These are phyloP conservation scores for Dipus sagitta DNA, from an alignment of 2,797 vertebrate genomes.

Conservation along the genomic window DNA sequence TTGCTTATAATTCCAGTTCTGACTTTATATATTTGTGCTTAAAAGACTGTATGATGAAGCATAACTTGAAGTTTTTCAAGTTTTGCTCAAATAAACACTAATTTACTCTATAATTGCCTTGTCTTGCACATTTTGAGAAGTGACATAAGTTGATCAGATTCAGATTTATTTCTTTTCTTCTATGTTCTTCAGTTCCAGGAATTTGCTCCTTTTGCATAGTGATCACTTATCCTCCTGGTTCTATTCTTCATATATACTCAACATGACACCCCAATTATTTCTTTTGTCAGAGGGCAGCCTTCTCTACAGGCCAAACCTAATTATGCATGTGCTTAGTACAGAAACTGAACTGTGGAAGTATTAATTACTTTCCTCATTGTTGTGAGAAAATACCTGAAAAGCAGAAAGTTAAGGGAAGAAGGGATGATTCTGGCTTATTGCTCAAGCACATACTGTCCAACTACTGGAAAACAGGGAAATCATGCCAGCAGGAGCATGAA, in stretches of 20 bases:
- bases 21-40: slow-evolving; percentile 8
- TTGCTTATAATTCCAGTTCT: slow-evolving; percentile 46
- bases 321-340: slow-evolving; percentile 88
- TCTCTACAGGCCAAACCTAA: slow-evolving; percentile 86
- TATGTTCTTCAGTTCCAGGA: slow-evolving; percentile 33
- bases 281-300: slow-evolving; percentile 2
- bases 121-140: slow-evolving; percentile 59
- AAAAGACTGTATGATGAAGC: slow-evolving; percentile 39
- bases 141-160: slow-evolving; percentile 51
- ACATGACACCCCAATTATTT: background rate
- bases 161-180: slow-evolving; percentile 49
- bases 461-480: too few species aligned
- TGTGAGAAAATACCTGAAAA: too few species aligned
- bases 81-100: slow-evolving; percentile 24
- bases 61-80: background rate
- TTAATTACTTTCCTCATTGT: too few species aligned
- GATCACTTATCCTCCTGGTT: slow-evolving; percentile 14
- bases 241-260: slow-evolving; percentile 81
- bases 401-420: too few species aligned
- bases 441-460: too few species aligned
- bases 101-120: slow-evolving; percentile 52
- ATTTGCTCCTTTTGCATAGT: slow-evolving; percentile 35
- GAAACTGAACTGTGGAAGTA: slow-evolving; percentile 76
- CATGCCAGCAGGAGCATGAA: too few species aligned
- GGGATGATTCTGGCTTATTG: too few species aligned